Conservation (phyloP, 1,140 invertebrate species). For the Drosophila triauraria region DNA sequence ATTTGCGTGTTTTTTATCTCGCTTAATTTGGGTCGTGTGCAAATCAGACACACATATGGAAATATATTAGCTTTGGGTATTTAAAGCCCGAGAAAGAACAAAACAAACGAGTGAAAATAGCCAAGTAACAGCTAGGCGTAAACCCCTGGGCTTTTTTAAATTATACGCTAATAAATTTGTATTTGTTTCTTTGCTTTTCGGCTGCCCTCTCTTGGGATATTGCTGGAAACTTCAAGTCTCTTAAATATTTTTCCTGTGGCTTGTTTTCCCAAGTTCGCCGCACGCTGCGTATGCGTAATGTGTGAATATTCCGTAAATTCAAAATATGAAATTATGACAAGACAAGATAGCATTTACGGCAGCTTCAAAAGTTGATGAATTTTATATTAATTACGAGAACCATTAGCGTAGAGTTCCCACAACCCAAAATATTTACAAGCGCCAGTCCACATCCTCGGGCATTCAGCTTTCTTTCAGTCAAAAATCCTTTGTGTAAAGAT, state of each 20-base stretch:
- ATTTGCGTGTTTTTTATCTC: slow-evolving; percentile 18
- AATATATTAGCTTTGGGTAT: slow-evolving; percentile 34
- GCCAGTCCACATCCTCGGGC: neutral
- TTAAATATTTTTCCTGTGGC: slow-evolving; percentile 10
- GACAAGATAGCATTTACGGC: neutral
- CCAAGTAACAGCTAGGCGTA: slow-evolving; percentile 42
- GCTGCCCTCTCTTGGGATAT: slow-evolving; percentile 7
- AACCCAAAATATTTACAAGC: neutral
- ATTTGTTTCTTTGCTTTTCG: slow-evolving; percentile 37
- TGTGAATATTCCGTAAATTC: slow-evolving; percentile 5
- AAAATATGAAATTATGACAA: neutral
- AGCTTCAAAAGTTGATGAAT: slow-evolving; percentile 49
- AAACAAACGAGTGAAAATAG: slow-evolving; percentile 19
- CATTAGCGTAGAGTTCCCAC: slow-evolving; percentile 16
- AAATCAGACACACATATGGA: slow-evolving; percentile 34
- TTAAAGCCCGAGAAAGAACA: slow-evolving; percentile 19
- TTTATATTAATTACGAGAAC: slow-evolving; percentile 45
- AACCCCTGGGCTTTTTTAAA: slow-evolving; percentile 68
- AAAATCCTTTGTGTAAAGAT: slow-evolving; percentile 32
- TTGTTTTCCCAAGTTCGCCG: slow-evolving; percentile 10
- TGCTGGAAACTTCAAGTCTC: neutral
- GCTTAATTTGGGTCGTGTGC: slow-evolving; percentile 51
- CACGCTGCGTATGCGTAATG: slow-evolving; percentile 33
- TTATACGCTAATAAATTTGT: slow-evolving; percentile 65
- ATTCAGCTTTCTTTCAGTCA: neutral